Evolutionary conservation across 2,888 invertebrate genomes (phyloP), one percentile per base, ranked within the genome.

Genomic region (Atrina japonica): DNA sequence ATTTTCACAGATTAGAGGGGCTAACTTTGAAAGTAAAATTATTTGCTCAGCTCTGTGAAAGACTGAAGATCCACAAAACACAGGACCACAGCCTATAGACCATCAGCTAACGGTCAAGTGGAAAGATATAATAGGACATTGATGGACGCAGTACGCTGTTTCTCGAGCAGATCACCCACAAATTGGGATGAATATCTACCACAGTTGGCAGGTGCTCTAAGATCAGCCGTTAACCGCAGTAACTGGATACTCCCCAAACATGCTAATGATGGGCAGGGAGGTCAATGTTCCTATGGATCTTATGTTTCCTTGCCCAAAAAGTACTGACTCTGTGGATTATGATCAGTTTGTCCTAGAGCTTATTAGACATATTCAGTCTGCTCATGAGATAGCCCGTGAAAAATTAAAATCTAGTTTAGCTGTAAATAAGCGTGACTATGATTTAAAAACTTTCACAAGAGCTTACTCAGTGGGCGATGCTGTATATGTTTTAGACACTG

Each of bases 201-300:
- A 41, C 69, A 67, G 40, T 41, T 76, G n/a, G 29, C 30, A 30
- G 55, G 55, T 30, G 43, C 45, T 7, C n/a, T 59, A 1, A 23
- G 59, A 43, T 56, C 73, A 9, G 41, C 66, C 5, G 70, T 73
- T 14, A 73, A 76, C 41, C 55, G 73, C 16, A 64, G 41, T 16
- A n/a, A 77, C 71, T 6, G 75, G 73, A 0, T 68, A 45, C 18
- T 76, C 75, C 3, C 70, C 77, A 0, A 76, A 76, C 35, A 67
- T 41, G 53, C 25, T 76, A 30, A 71, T 76, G 73, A 11, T 76
- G 16, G 73, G 73, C 2, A 50, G 73, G 29, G 75, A 77, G 45
- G 61, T 73, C 0, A 67, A 63, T 43, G 35, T 45, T 3, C 73
- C 76, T 2, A 52, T 61, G 16, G 52, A 70, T 27, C 45, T 76